Evolutionary conservation across 1,140 invertebrate species (phyloP).

Genomic region (Eriocheir sinensis): DNA sequence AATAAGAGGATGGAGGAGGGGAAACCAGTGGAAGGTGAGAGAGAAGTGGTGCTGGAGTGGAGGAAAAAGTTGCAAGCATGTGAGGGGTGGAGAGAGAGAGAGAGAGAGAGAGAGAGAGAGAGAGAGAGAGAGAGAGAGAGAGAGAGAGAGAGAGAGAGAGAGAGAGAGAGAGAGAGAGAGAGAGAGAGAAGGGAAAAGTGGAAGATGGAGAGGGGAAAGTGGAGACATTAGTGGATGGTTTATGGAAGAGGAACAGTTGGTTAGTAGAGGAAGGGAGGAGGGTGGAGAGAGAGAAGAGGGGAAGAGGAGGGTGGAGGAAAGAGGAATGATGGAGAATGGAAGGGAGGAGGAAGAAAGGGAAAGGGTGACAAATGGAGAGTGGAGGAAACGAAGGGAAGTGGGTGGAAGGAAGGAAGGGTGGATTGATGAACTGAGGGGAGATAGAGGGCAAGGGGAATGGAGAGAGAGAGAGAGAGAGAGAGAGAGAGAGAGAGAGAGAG

Average conservation of each 20-base stretch:
- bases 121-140: too few species aligned
- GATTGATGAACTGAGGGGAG: background rate
- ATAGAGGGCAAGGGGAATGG: background rate
- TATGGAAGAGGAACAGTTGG: too few species aligned
- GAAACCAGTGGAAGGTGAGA: too few species aligned
- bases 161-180: too few species aligned
- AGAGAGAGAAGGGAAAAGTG: too few species aligned
- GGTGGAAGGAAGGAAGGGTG: background rate
- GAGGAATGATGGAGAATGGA: background rate
- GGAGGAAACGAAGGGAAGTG: background rate
- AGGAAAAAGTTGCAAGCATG: too few species aligned
- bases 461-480: background rate
- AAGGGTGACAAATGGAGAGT: background rate
- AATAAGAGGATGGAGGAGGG: too few species aligned
- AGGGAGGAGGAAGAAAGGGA: background rate
- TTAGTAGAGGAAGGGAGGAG: background rate
- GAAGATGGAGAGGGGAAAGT: background rate
- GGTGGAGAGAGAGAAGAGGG: background rate
- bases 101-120: too few species aligned
- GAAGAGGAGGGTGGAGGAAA: background rate
- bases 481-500: too few species aligned
- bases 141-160: too few species aligned
- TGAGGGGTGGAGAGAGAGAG: too few species aligned
- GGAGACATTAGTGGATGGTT: background rate
- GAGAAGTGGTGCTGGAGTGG: too few species aligned